Percentiles rank a stretch among this genome's conserved stretches.
Conservation (phyloP, 2,888 invertebrate species). For the Pollenia amentaria region DNA sequence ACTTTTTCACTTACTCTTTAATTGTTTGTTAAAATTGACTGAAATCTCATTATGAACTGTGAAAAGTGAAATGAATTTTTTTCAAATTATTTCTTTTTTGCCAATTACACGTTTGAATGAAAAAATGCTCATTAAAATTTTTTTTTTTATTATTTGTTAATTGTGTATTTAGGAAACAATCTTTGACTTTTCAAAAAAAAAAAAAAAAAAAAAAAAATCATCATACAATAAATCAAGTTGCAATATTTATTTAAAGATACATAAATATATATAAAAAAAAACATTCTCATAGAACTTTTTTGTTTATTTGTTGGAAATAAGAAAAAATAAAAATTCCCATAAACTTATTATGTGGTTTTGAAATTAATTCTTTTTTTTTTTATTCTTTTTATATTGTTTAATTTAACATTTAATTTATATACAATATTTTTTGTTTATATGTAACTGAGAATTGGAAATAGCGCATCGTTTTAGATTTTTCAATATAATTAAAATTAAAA, state of each 20-base stretch:
- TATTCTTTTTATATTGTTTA: conserved; percentile 21
- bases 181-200: background rate
- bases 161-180: conserved; percentile 40
- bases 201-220: background rate
- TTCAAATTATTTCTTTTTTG: conserved; percentile 17
- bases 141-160: conserved; percentile 24
- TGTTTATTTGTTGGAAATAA: conserved; percentile 30
- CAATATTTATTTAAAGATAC: conserved; percentile 20
- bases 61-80: conserved; percentile 44
- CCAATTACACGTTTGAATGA: conserved; percentile 10
- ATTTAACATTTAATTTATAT: conserved; percentile 13
- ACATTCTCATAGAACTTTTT: conserved; percentile 42
- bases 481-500: too few relatives aligned
- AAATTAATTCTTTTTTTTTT: conserved; percentile 2
- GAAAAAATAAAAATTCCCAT: conserved; percentile 37
- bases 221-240: conserved; percentile 14
- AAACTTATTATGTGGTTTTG: conserved; percentile 40
- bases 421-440: background rate
- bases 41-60: conserved; percentile 26
- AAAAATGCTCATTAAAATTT: conserved; percentile 19
- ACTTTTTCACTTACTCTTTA: too few relatives aligned
- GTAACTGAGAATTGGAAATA: background rate
- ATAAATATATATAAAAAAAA: conserved; percentile 4
- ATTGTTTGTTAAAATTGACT: background rate
- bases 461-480: background rate